Evolutionary conservation across 2,113 vertebrate species (phyloP).

Genomic region (Dipodomys spectabilis): DNA sequence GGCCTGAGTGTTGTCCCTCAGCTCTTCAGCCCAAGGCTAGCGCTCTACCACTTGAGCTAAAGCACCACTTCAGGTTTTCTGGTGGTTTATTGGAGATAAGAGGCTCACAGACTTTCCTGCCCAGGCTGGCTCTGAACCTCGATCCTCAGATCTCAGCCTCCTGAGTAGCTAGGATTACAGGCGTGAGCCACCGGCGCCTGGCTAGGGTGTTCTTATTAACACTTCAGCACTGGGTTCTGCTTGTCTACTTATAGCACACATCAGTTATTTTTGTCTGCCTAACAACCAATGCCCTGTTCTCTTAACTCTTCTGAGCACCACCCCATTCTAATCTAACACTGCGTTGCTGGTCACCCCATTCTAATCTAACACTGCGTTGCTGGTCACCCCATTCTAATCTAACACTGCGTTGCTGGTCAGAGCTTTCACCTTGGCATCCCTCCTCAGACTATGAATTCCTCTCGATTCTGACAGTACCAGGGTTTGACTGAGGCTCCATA

Average conservation of each 20-base stretch:
- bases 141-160: too few species aligned
- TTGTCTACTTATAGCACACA: background rate
- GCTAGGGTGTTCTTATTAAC: background rate
- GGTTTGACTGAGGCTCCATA: too few species aligned
- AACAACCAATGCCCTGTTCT: background rate
- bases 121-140: too few species aligned
- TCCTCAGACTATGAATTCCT: background rate
- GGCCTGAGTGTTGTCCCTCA: too few species aligned
- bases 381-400: background rate
- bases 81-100: too few species aligned
- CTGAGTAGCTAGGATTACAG: too few species aligned
- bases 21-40: too few species aligned
- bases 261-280: background rate
- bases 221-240: background rate
- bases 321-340: background rate
- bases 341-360: background rate
- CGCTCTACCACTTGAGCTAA: too few species aligned
- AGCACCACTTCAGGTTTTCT: too few species aligned
- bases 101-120: too few species aligned
- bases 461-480: background rate
- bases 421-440: slow-evolving; percentile 25
- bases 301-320: background rate
- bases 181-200: too few species aligned
- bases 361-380: background rate
- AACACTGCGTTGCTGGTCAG: background rate